These are phyloP conservation scores for Pangasius larnaudii DNA, from an alignment of 2,797 vertebrate genomes.

Conservation along the genomic window DNA sequence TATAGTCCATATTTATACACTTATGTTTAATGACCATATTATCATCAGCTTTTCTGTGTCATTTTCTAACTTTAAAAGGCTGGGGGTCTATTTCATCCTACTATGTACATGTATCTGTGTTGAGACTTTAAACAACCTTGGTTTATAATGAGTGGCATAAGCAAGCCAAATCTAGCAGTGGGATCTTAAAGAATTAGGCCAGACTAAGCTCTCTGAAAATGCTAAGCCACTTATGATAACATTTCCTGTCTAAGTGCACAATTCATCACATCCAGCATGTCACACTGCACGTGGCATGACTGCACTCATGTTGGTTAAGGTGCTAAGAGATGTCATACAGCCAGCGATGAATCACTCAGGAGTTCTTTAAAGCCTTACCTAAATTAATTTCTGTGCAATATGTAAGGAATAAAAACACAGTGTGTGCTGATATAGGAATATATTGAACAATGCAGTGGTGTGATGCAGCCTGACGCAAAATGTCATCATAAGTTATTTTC, in stretches of 20 bases:
- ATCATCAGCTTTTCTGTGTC: neutral
- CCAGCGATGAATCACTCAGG: neutral
- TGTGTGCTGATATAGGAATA: neutral
- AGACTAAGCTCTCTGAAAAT: slow-evolving; percentile 55
- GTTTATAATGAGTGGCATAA: slow-evolving; percentile 28
- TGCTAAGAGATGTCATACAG: neutral
- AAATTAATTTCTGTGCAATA: neutral
- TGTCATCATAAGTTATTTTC: neutral
- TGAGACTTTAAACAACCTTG: neutral
- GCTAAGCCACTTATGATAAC: slow-evolving; percentile 52
- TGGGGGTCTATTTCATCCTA: neutral
- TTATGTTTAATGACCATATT: neutral
- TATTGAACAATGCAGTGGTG: neutral
- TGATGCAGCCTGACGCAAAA: neutral
- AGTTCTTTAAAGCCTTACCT: neutral
- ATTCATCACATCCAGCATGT: slow-evolving; percentile 33
- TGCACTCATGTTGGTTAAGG: neutral
- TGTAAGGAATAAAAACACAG: neutral
- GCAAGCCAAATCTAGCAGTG: neutral
- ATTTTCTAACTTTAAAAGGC: neutral
- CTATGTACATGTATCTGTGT: neutral
- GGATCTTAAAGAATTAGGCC: slow-evolving; percentile 38
- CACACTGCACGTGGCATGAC: neutral
- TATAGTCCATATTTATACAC: neutral
- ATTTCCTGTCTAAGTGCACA: slow-evolving; percentile 23